These are phyloP conservation scores for Drymodes brunneopygia DNA, from an alignment of 2,113 vertebrate species.

Conservation along the genomic window DNA sequence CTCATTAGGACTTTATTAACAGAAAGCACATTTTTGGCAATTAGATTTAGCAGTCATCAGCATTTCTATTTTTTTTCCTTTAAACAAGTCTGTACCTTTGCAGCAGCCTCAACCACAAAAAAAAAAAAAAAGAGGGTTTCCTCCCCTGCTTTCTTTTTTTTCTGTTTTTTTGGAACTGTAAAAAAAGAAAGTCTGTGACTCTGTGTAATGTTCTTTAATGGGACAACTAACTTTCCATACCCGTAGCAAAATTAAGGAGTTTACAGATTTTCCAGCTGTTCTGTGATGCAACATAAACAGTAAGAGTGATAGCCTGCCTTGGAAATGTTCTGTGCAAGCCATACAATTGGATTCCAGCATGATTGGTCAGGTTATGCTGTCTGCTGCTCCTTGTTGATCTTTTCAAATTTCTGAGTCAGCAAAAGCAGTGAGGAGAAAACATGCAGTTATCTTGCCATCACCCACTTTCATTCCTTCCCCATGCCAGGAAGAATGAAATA, in stretches of 20 bases:
- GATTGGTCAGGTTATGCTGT: slow-evolving; percentile 27
- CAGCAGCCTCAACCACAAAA: neutral
- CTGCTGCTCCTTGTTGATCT: neutral
- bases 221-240: slow-evolving; percentile 29
- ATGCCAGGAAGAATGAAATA: neutral
- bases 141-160: neutral
- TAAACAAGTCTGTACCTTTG: slow-evolving; percentile 33
- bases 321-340: neutral
- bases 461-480: slow-evolving; percentile 19
- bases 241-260: slow-evolving; percentile 23
- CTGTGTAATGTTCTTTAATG: neutral
- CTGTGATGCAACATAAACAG: slow-evolving; percentile 51
- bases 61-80: neutral
- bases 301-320: neutral
- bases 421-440: neutral
- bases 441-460: neutral
- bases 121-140: neutral
- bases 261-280: slow-evolving; percentile 61
- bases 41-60: slow-evolving; percentile 24
- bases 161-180: neutral
- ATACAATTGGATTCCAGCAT: neutral
- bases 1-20: slow-evolving; percentile 64
- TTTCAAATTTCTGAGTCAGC: slow-evolving; percentile 63
- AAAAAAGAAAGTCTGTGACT: neutral
- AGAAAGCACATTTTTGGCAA: slow-evolving; percentile 60